A percentile compares a stretch with the other conserved stretches of the same genome.
Evolutionary conservation across 2,113 vertebrate species (phyloP).

Genomic region (Callocephalon fimbriatum): DNA sequence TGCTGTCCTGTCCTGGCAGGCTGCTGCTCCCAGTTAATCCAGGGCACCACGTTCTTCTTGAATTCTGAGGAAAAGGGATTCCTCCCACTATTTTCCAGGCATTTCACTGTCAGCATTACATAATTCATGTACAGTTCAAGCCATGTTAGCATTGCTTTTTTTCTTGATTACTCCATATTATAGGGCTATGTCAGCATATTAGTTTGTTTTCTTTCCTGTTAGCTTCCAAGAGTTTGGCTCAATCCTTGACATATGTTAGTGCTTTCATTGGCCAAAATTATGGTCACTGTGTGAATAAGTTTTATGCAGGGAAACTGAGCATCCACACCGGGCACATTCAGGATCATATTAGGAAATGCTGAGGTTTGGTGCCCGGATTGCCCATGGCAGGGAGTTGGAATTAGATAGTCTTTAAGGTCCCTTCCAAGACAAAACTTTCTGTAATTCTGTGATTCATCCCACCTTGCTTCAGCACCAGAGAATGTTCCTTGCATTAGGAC

Average conservation of each 20-base stretch:
- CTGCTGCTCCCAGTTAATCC: neutral
- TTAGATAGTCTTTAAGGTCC: neutral
- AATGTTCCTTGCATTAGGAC: neutral
- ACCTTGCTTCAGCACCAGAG: neutral
- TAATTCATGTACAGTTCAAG: neutral
- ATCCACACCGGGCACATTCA: neutral
- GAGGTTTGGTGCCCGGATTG: neutral
- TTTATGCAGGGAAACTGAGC: neutral
- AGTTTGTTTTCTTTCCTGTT: constrained; percentile 17
- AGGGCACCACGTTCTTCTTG: neutral
- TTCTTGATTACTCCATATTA: neutral
- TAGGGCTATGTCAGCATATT: neutral
- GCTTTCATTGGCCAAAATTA: neutral
- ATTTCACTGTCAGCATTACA: neutral
- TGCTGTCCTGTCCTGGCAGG: neutral
- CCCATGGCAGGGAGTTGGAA: neutral
- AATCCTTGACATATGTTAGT: neutral
- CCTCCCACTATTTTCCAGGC: neutral
- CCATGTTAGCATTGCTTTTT: neutral
- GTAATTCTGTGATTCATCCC: neutral
- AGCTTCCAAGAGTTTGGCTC: constrained; percentile 25
- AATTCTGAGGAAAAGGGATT: neutral
- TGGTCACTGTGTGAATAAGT: neutral
- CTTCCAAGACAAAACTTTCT: neutral
- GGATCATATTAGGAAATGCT: neutral